Base-by-base conservation (phyloP, 2,113 vertebrate species). In the Embiotoca jacksoni region DNA sequence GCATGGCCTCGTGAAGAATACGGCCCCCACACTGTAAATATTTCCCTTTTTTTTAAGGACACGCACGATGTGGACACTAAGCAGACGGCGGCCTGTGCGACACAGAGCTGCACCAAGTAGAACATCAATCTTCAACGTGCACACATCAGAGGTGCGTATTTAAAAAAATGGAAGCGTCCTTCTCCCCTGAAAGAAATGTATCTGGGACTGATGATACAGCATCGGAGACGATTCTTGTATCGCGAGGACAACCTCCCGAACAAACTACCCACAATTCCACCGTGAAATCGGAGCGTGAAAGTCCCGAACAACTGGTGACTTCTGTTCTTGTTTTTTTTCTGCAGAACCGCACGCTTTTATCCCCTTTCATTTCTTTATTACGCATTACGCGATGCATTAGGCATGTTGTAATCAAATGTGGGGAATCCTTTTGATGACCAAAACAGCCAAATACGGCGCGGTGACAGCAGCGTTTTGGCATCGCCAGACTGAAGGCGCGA, bases 11-110 rank as follows among this genome's bases (percentile, higher is more conserved):
- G 30, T 89, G 83, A 89, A 91, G 83, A 73, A 74, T 76, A 4
- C 23, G 53, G 65, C 60, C 69, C 36, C 31, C 9, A 23, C 67
- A 55, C 64, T 86, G 86, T 92, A 92, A 93, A 92, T 87, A 92
- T 75, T 39, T 82, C 67, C 69, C 89, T 59, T 77, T 86, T 88
- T 85, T 83, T 23, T 23, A 23, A 80, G 79, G 83, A 33, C 67
- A 72, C 58, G 80, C 69, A 57, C 75, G 55, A 37, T 23, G 76
- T 3, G 3, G 58, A 93, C 53, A 63, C 35, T 76, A 87, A 86
- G 30, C 91, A 92, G 84, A 73, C 36, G 30, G 16, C n/a, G 47
- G 35, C 37, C 39, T 46, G 16, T 15, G 41, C 2, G 5, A 8
- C 8, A 2, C 61, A 70, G 70, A 72, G 6, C 68, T 47, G 15